These are phyloP conservation scores for Myotis pilosus DNA, from an alignment of 2,797 vertebrate species.

Conservation along the genomic window DNA sequence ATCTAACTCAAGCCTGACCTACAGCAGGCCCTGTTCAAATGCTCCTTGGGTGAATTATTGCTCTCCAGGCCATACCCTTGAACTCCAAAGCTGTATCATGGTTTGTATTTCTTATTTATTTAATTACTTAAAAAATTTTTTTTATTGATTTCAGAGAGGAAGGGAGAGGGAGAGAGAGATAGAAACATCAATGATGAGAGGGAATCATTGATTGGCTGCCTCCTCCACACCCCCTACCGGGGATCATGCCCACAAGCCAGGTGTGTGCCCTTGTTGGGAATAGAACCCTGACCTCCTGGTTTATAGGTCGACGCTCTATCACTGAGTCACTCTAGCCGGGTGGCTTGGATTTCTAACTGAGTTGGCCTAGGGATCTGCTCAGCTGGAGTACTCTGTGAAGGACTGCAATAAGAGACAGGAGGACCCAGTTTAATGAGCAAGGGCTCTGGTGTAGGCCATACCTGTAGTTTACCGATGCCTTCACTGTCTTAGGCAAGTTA, in stretches of 20 bases:
- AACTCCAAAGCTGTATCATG: neutral
- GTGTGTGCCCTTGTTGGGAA: too few relatives aligned
- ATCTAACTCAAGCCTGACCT: neutral
- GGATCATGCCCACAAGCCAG: too few relatives aligned
- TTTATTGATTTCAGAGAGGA: too few relatives aligned
- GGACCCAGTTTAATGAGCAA: neutral
- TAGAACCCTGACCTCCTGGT: too few relatives aligned
- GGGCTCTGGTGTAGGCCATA: conserved; percentile 5
- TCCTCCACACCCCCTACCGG: too few relatives aligned
- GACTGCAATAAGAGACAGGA: neutral
- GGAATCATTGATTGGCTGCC: too few relatives aligned
- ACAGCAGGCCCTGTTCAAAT: neutral
- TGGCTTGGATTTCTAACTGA: neutral
- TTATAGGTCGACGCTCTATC: too few relatives aligned
- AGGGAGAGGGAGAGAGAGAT: too few relatives aligned
- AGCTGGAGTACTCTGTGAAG: neutral
- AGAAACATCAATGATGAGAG: too few relatives aligned
- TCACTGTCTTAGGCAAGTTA: neutral
- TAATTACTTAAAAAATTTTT: too few relatives aligned
- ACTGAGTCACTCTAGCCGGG: too few relatives aligned
- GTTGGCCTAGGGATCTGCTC: neutral
- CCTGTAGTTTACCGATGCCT: neutral
- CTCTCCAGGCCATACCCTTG: neutral
- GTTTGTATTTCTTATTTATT: neutral
- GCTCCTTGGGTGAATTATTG: neutral